Evolutionary conservation across 2,113 vertebrate species (phyloP), one percentile per base, ranked within the genome.

Genomic region (Atherinomorus stipes): DNA sequence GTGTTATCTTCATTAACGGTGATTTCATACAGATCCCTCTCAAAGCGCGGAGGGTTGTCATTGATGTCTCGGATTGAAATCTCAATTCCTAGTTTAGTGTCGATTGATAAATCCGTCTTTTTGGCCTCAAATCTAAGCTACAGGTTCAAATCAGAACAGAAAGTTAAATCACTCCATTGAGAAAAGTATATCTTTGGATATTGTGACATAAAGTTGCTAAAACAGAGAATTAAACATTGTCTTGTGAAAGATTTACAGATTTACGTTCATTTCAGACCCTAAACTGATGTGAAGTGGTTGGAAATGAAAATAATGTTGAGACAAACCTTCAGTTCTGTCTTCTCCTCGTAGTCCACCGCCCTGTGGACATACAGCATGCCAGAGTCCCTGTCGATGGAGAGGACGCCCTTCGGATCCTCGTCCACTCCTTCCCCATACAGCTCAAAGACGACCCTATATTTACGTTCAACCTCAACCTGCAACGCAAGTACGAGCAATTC

Each of bases 51-150:
- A 16, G 91, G 84, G 78, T 92, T 92, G 83, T 94, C 93, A 10
- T 94, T 94, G 58, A 94, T 91, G 84, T 94, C 93, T 25, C 49
- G n/a, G 50, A 94, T 88, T 45, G 25, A 23, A 63, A 94, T 73
- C 50, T 89, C 79, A 61, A 94, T 28, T 12, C 87, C 86, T 51
- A 93, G 86, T 52, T 42, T 70, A 18, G 76, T 91, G 60, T 90
- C 87, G 6, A 78, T 7, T 25, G 70, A 64, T 1, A 0, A 1
- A 6, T 88, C 75, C 1, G 13, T 19, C 4, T 81, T 87, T 64
- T 12, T 86, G 28, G 81, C 82, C 51, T 83, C 70, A 81, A 90
- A 90, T 53, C 1, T 62, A 7, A 88, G 77, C 92, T 93, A 65
- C 34, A 22, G 28, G 64, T 45, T 2, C 4, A 69, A 53, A 58